Conservation (phyloP, 2,113 vertebrate species). For the Phodopus roborovskii region DNA sequence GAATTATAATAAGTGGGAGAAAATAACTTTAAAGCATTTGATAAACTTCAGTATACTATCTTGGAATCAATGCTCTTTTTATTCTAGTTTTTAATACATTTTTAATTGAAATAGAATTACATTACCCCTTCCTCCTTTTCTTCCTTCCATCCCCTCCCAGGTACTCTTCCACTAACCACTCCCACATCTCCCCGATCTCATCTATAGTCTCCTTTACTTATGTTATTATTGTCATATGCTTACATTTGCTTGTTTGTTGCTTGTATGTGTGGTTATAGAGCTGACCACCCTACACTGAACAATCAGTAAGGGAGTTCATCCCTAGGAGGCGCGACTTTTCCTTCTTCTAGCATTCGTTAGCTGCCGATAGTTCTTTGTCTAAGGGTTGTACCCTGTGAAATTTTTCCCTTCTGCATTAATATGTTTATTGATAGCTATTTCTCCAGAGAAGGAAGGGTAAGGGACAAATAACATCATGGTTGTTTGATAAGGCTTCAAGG, state of each 20-base stretch:
- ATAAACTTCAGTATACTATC: not conserved
- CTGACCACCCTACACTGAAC: no score
- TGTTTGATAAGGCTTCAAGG: not conserved
- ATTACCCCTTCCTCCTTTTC: no score
- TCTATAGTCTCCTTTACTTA: not conserved
- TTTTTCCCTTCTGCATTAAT: not conserved
- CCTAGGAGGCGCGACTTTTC: no score
- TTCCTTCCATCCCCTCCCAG: not conserved
- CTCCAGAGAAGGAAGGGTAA: not conserved
- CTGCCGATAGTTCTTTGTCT: not conserved
- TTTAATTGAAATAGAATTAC: not conserved
- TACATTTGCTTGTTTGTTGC: not conserved
- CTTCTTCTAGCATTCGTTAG: not conserved
- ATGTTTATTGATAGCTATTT: not conserved
- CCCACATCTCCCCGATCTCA: not conserved
- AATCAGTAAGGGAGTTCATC: not conserved
- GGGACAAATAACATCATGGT: not conserved
- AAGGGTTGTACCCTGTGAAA: no score
- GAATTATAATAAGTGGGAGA: not conserved
- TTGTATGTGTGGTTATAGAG: not conserved
- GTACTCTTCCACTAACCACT: not conserved
- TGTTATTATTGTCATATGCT: not conserved
- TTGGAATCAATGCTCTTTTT: not conserved
- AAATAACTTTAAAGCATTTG: constrained; percentile 41
- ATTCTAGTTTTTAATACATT: not conserved